Base-by-base conservation (phyloP, 2,888 invertebrate genomes). In the Achlya flavicornis region DNA sequence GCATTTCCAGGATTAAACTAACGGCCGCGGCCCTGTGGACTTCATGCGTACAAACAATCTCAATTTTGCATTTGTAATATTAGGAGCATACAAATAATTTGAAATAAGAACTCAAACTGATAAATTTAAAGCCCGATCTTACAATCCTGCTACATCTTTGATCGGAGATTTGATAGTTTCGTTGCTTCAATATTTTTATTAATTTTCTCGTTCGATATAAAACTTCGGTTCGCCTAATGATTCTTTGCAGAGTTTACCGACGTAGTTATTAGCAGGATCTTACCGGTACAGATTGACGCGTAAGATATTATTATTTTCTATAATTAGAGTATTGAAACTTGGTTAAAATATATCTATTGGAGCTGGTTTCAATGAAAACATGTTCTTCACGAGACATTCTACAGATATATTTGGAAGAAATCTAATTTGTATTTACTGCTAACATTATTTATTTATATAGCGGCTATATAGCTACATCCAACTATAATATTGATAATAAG, bases 401-500 rank as follows among this genome's bases (percentile, higher is more conserved):
- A n/a, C n/a, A n/a, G n/a, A n/a, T 26, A 26, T 26, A 26, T 26
- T 26, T 26, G 26, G 26, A 26, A 26, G 26, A 26, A 26, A 26
- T 26, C 26, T 26, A 1, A 26, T 26, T 26, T 26, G 26, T 26
- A 26, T 26, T 26, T 26, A 26, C 2, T 26, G 26, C 26, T 26
- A 26, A 26, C 26, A 26, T 26, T 35, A 35, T 35, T 35, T 35
- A 35, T 35, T 35, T n/a, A 48, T 48, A 16, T 5, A 16, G 14
- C 14, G 14, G 8, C 2, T 19, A 10, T 53, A 53, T 53, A 53
- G 0, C 19, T n/a, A 19, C 3, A 53, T 19, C n/a, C 19, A 19
- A 19, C 5, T 53, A 53, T n/a, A 53, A 53, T 19, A 53, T 53
- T 53, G 53, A 53, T 53, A 16, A 53, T 53, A 53, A 53, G 53